A percentile compares a stretch with the other conserved stretches of the same genome.
Conservation (phyloP, 2,797 vertebrate species). For the Threskiornis aethiopicus region DNA sequence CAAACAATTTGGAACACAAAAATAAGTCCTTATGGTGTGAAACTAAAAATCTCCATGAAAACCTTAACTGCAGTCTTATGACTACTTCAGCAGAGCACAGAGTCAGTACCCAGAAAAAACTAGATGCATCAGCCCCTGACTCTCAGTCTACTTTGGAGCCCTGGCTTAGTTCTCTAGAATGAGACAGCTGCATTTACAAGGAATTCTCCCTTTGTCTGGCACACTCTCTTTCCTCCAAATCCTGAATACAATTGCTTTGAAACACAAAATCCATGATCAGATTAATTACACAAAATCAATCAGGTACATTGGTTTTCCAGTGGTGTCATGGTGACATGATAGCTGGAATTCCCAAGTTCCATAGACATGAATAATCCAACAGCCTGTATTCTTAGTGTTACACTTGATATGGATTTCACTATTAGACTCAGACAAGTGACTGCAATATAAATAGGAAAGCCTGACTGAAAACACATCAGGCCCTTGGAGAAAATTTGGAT, state of each 20-base stretch:
- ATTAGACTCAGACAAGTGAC: neutral
- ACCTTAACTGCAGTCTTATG: neutral
- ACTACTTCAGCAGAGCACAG: neutral
- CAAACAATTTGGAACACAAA: neutral
- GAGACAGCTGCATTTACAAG: neutral
- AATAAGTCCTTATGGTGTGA: neutral
- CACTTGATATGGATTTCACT: neutral
- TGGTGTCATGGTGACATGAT: neutral
- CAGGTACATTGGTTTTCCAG: neutral
- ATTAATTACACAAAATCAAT: slow-evolving; percentile 23
- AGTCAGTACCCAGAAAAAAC: neutral
- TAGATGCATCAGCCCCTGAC: neutral
- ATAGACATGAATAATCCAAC: neutral
- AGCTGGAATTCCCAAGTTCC: slow-evolving; percentile 25
- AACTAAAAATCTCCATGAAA: neutral
- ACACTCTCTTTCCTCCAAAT: neutral
- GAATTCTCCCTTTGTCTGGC: neutral
- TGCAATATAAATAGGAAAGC: slow-evolving; percentile 4
- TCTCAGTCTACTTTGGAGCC: neutral
- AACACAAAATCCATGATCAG: neutral
- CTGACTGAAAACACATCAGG: neutral
- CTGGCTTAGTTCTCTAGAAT: neutral
- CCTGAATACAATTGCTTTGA: neutral
- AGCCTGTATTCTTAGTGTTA: neutral
- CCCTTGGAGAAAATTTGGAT: neutral